Conservation (phyloP, 2,797 vertebrate genomes). For the Loris lydekkerianus region DNA sequence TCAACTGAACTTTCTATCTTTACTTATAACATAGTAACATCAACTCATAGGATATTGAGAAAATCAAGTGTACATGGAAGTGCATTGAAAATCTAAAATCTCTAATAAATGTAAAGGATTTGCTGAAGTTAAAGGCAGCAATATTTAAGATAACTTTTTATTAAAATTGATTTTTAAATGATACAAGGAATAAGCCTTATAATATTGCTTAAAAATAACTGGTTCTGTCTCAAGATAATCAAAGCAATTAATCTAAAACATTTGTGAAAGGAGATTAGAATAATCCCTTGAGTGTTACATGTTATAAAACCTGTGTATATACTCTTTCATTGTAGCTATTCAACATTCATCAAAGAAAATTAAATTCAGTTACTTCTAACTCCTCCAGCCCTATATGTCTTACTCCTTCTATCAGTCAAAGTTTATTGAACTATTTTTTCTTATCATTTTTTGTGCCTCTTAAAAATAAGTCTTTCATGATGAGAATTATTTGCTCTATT, state of each 20-base stretch:
- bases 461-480: conserved; percentile 29
- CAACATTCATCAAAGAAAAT: conserved; percentile 43
- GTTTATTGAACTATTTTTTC: conserved; percentile 41
- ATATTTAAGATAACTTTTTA: conserved; percentile 68
- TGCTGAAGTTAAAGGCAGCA: conserved; percentile 26
- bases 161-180: conserved; percentile 67
- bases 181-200: conserved; percentile 46
- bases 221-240: conserved; percentile 30
- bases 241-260: conserved; percentile 65
- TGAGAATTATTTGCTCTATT: conserved; percentile 54
- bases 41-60: conserved; percentile 3
- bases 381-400: not conserved
- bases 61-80: not conserved
- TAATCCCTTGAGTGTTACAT: conserved; percentile 35
- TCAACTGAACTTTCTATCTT: conserved; percentile 42
- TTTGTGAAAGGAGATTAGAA: conserved; percentile 55
- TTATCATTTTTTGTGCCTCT: conserved; percentile 6
- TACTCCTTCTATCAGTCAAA: not conserved
- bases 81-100: conserved; percentile 44
- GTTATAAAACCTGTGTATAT: not conserved
- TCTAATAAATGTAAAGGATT: conserved; percentile 38
- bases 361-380: conserved; percentile 57
- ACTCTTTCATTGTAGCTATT: not conserved
- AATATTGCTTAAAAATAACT: conserved; percentile 54
- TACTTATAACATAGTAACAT: not conserved